These are phyloP conservation scores for Caenorhabditis briggsae DNA, from an alignment of 1,140 invertebrate species.

Conservation along the genomic window DNA sequence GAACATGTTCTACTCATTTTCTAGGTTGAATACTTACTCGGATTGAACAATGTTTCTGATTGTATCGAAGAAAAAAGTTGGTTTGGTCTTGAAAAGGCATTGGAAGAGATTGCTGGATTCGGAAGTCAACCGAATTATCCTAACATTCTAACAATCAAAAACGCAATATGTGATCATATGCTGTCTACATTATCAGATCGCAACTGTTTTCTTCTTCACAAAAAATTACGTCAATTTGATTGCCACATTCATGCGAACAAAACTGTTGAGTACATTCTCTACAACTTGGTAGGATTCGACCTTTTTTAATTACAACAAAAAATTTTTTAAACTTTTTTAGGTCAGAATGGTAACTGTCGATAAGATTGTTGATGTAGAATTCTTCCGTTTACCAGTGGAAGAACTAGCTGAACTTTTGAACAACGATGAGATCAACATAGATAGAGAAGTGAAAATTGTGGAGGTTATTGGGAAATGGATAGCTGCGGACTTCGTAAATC, in stretches of 20 bases:
- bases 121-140: neutral
- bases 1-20: too few relatives aligned
- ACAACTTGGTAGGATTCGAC: neutral
- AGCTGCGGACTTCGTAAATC: neutral
- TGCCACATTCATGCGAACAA: neutral
- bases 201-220: constrained; percentile 40
- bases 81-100: constrained; percentile 24
- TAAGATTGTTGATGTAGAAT: constrained; percentile 21
- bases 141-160: neutral
- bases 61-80: constrained; percentile 8
- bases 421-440: neutral
- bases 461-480: constrained; percentile 32
- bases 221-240: constrained; percentile 25
- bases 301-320: neutral
- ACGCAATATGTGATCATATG: constrained; percentile 22
- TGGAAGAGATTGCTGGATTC: constrained; percentile 25
- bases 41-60: neutral
- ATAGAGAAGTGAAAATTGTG: neutral
- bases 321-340: neutral
- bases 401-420: constrained; percentile 1
- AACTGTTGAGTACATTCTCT: neutral
- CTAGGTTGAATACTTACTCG: constrained; percentile 35
- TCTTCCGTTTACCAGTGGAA: constrained; percentile 32
- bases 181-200: neutral
- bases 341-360: constrained; percentile 8